Evolutionary conservation across 1,140 invertebrate species (phyloP), one percentile per base, ranked within the genome.

Genomic region (Acromyrmex heyeri): DNA sequence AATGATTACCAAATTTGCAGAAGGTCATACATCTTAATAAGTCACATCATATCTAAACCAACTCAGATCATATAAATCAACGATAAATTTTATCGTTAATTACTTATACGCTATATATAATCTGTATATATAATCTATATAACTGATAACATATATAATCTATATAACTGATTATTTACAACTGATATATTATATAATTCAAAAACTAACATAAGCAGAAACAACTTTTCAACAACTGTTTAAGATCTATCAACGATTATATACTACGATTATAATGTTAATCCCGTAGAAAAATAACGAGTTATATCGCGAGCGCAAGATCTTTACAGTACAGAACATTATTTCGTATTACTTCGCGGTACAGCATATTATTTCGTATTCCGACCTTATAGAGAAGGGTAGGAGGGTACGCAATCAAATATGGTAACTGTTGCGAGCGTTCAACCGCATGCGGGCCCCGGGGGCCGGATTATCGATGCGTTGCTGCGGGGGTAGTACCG

Each of bases 341-440:
- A 93, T 93, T 91, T 91, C 83, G 14, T 50, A 69, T 69, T 69
- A 69, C 6, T 50, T 69, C 6, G 14, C 6, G 21, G 21, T 48
- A 50, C 50, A 12, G 57, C 27, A 77, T 78, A 78, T 90, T 88
- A 93, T 93, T 91, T 90, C 81, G 91, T 92, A 93, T 62, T 38
- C n/a, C 44, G 38, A 50, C 34, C 79, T 38, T 61, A 27, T 16
- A 48, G 57, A 73, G 27, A 27, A 87, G 83, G 85, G 73, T 88
- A 89, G 86, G 87, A 90, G 91, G 90, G 87, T 77, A 92, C 92
- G 92, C 93, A 94, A 94, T 94, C 94, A 94, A 95, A 95, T 94
- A 94, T 94, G 94, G 94, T 93, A 95, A 95, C 94, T 94, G 94
- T 94, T 94, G 92, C 93, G 93, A 93, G 85, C 94, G 89, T 86